phyloP scores from a whole-genome alignment of 2,113 vertebrate genomes.

The human region DNA sequence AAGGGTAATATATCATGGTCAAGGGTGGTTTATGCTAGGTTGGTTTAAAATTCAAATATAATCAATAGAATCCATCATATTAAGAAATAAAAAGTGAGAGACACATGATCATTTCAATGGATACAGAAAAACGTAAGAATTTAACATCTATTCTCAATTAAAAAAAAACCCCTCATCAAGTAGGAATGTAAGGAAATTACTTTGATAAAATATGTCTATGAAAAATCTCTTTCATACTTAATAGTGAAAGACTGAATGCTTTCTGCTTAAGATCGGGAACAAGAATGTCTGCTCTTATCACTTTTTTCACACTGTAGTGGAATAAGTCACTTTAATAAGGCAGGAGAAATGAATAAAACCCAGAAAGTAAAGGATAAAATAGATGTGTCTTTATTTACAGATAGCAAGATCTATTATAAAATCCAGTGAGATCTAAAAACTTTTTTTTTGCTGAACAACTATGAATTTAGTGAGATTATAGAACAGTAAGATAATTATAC shows the following conservation, averaged over 20 bases:
- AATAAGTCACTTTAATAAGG: background rate
- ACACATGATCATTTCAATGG: background rate
- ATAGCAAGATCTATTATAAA: background rate
- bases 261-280: background rate
- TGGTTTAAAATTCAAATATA: background rate
- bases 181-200: background rate
- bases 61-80: background rate
- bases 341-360: background rate
- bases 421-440: background rate
- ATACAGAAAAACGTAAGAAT: background rate
- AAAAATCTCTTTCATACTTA: background rate
- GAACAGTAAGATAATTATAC: background rate
- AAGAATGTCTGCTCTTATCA: background rate
- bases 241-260: background rate
- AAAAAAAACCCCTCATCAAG: background rate
- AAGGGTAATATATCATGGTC: background rate
- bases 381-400: background rate
- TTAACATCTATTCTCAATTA: background rate
- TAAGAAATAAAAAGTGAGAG: constrained; percentile 6
- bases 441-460: background rate
- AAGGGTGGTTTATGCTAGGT: background rate
- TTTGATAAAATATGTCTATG: background rate
- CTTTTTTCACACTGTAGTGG: background rate
- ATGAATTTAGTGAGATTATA: background rate
- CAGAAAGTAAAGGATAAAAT: background rate